Evolutionary conservation across 2,113 vertebrate species (phyloP), one percentile per base, ranked within the genome.

Genomic region (Oncorhynchus clarkii): DNA sequence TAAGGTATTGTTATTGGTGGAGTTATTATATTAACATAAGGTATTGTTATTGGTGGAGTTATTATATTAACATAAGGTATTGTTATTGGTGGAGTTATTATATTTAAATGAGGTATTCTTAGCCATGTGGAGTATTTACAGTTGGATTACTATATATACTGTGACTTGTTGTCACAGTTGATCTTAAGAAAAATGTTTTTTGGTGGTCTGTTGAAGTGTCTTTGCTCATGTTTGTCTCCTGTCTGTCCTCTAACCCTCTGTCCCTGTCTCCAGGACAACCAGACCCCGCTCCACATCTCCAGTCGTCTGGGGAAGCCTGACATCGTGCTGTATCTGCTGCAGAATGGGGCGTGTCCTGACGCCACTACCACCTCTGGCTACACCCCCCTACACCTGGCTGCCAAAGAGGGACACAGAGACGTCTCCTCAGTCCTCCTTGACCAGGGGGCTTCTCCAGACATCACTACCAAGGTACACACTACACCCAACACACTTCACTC

Each of bases 271-370:
- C 85, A 99, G 98, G 98, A 99, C 70, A 96, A 99, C 88, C 98
- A 99, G 91, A 99, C 97, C 0, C 96, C 98, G 0, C 91, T 99
- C 85, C 98, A 99, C 89, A 98, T 99, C 82, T 94, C 97, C 9
- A 97, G 97, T 67, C 95, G 97, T 3, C 88, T 99, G 64, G 98
- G 97, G 0, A 99, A 99, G 82, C 95, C 94, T 0, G 97, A 99
- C 75, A 99, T 99, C 18, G 96, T 99, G 4, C 96, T 96, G 74
- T 97, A 96, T 90, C 89, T 99, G 71, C 85, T 99, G 26, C 93
- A 94, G 39, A 95, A 96, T 72, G 96, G 96, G 64, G 97, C 97
- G 0, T 93, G 89, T 27, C 94, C 97, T 0, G 97, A 99, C 0
- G 93, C 97, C 79, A 94, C 95, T 20, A 99, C 97, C 0, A 95